Evolutionary conservation across 2,888 invertebrate genomes (phyloP).

Genomic region (Pollenia labialis): DNA sequence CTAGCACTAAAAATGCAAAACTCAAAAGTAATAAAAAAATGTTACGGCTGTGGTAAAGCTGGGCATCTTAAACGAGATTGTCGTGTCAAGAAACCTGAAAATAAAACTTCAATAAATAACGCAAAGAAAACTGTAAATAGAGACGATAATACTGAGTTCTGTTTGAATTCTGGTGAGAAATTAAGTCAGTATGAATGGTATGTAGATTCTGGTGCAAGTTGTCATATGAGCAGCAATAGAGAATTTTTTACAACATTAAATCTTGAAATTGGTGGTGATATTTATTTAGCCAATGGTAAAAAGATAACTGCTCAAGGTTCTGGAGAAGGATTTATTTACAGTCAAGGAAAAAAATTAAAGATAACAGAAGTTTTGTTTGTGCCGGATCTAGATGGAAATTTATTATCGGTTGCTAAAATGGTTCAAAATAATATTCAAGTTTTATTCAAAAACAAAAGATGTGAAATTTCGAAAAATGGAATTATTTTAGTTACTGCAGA

Average conservation of each 20-base stretch:
- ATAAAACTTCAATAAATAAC: neutral
- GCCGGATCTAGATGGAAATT: neutral
- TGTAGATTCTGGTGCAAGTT: too few species aligned
- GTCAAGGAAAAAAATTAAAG: neutral
- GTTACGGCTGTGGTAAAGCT: neutral
- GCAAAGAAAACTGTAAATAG: slow-evolving; percentile 2
- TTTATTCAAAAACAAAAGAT: neutral
- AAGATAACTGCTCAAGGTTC: slow-evolving; percentile 7
- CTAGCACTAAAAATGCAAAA: neutral
- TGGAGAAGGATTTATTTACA: slow-evolving; percentile 1
- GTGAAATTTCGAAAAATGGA: neutral
- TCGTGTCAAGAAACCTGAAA: neutral
- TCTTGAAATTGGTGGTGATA: neutral
- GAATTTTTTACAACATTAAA: neutral
- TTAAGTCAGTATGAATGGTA: neutral
- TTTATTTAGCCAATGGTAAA: neutral
- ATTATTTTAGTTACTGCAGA: neutral
- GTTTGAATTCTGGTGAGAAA: neutral
- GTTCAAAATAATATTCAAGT: neutral
- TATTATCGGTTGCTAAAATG: neutral
- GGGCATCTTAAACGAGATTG: neutral
- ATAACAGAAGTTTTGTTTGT: neutral
- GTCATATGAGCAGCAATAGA: neutral
- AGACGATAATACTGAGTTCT: neutral
- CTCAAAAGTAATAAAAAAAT: slow-evolving; percentile 2